Evolutionary conservation across 1,140 invertebrate species (phyloP).

Genomic region (Procambarus clarkii): DNA sequence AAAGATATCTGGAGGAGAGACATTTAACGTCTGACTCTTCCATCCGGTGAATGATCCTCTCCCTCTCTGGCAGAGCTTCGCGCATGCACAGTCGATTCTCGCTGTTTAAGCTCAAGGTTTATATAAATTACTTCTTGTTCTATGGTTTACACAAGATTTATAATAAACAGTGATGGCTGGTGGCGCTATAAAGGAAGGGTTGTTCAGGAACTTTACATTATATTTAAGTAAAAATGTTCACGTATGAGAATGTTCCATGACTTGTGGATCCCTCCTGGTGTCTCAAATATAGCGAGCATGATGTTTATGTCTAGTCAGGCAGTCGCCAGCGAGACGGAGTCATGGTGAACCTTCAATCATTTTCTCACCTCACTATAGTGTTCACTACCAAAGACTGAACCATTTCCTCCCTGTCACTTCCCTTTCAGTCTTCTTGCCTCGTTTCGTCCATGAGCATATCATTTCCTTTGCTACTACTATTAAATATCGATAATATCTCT

Average conservation of each 20-base stretch:
- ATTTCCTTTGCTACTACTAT: neutral
- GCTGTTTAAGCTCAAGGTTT: constrained; percentile 28
- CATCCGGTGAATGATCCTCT: constrained; percentile 3
- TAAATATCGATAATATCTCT: neutral
- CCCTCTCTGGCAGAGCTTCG: constrained; percentile 4
- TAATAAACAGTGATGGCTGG: constrained; percentile 19
- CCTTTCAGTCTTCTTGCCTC: neutral
- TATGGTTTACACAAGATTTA: neutral
- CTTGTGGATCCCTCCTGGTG: neutral
- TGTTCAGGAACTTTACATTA: neutral
- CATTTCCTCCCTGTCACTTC: constrained; percentile 1
- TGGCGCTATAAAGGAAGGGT: neutral
- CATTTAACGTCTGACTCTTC: neutral
- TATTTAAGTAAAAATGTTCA: neutral
- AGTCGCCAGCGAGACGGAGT: constrained; percentile 7
- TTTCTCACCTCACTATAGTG: neutral
- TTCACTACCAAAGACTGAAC: constrained; percentile 11
- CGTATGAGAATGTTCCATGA: neutral
- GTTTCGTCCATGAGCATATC: neutral
- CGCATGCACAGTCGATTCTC: constrained; percentile 11
- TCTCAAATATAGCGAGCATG: constrained; percentile 7
- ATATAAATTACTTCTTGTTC: constrained; percentile 23
- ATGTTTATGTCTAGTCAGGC: constrained; percentile 27
- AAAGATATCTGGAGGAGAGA: neutral
- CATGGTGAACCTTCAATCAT: neutral